Evolutionary conservation across 2,113 vertebrate genomes (phyloP).

Genomic region (Damaliscus lunatus): DNA sequence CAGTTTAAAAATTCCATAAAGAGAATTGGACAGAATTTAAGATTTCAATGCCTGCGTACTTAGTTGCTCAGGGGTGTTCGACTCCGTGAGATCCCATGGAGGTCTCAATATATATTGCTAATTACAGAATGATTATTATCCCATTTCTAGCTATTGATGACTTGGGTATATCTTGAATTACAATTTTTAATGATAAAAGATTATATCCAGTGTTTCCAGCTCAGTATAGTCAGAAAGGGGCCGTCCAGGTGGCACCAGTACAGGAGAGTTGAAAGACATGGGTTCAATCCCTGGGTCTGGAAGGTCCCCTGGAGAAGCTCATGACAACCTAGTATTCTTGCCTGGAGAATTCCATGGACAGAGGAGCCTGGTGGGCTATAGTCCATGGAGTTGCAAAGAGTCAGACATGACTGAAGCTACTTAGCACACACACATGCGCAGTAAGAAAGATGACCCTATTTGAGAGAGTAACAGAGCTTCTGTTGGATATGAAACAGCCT

Average conservation of each 20-base stretch:
- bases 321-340: not conserved
- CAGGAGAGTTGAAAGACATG: not conserved
- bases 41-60: not conserved
- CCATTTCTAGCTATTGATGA: not conserved
- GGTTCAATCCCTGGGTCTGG: not conserved
- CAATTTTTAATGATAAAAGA: not conserved
- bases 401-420: not conserved
- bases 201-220: not conserved
- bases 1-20: not conserved
- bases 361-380: not conserved
- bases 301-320: not conserved
- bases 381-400: not conserved
- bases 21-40: not conserved
- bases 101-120: not conserved
- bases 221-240: not conserved
- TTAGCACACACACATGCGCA: not conserved
- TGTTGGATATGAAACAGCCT: too few relatives aligned
- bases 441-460: not conserved
- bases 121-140: not conserved
- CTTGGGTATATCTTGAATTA: not conserved
- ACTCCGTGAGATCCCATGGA: not conserved
- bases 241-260: not conserved
- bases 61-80: not conserved
- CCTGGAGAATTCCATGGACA: not conserved
- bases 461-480: not conserved